A percentile compares a stretch with the other conserved stretches of the same genome.
These are phyloP conservation scores for Sebastes trivittatus DNA, from an alignment of 2,797 vertebrate species.

Conservation along the genomic window DNA sequence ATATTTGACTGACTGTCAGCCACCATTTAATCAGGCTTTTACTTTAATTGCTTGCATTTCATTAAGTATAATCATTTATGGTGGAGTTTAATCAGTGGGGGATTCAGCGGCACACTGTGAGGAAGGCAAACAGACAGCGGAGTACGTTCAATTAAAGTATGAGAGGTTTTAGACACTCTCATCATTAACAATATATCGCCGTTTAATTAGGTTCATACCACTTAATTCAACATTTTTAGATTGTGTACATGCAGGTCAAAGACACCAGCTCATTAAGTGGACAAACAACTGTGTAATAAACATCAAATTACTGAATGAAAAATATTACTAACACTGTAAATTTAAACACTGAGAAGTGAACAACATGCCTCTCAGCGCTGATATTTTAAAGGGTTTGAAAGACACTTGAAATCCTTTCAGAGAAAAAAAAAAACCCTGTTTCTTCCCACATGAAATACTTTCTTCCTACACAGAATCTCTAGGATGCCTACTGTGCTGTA, in stretches of 20 bases:
- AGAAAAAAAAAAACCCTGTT: conserved; percentile 4
- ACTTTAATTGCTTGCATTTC: conserved; percentile 95
- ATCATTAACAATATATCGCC: conserved; percentile 4
- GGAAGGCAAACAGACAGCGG: conserved; percentile 58
- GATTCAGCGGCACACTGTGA: conserved; percentile 61
- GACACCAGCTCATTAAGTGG: not conserved
- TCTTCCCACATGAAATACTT: conserved; percentile 26
- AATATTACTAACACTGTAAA: not conserved
- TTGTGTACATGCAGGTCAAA: conserved; percentile 12
- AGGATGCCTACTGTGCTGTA: conserved; percentile 15
- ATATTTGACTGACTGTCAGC: conserved; percentile 86
- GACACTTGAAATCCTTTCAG: conserved; percentile 11
- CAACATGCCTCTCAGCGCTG: not conserved
- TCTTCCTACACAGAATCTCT: conserved; percentile 41
- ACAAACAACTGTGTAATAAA: conserved; percentile 25
- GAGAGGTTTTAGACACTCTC: conserved; percentile 27
- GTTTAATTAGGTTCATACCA: conserved; percentile 35
- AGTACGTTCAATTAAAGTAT: conserved; percentile 62
- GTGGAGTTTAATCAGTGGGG: conserved; percentile 82
- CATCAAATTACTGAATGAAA: not conserved
- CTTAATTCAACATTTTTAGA: conserved; percentile 9
- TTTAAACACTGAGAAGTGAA: not conserved
- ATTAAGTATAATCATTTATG: conserved; percentile 88
- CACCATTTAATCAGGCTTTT: conserved; percentile 91
- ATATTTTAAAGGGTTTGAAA: conserved; percentile 4